Base-by-base conservation (phyloP, 2,113 vertebrate genomes). In the Zosterops japonicus region DNA sequence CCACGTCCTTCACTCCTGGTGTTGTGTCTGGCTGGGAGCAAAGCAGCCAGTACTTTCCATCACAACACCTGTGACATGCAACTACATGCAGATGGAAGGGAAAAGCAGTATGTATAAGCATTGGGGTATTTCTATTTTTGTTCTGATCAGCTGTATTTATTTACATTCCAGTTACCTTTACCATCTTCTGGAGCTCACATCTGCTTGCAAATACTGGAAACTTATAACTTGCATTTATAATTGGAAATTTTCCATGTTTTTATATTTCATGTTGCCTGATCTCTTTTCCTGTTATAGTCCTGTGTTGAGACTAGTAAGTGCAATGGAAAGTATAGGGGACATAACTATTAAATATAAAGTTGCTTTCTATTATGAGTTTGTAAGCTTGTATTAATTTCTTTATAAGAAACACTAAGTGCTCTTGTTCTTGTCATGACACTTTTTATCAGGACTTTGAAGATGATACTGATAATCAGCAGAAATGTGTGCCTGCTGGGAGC, bases 1-100 rank as follows among this genome's bases (percentile, higher is more conserved):
- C 4, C 17, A 4, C 1, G 2, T 14, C 39, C 35, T 74, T 36
- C 0, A 0, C 41, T 72, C 24, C 50, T 4, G 5, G 19, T 3
- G 4, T 1, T 28, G 14, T 47, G 77, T 15, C 74, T 39, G 12
- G 12, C 19, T 33, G 22, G 22, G 20, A 64, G 46, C 19, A 67
- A 57, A 70, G 35, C 11, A 41, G 39, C 14, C 8, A 33, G 14
- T 19, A 29, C 35, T 8, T 64, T 55, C 52, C 10, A 20, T 6
- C 41, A 28, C n/a, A 39, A 13, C 11, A 65, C 35, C 19, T 2
- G 5, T 20, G 28, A 28, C 6, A 14, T 8, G 39, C 47, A 36
- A 2, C 41, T 57, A 6, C 0, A 1, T 15, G 24, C 13, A 57
- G 25, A 12, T 35, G 33, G 39, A 70, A 13, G 8, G 8, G 6